Conservation (phyloP, 1,140 invertebrate species). For the Coenobita brevimanus region DNA sequence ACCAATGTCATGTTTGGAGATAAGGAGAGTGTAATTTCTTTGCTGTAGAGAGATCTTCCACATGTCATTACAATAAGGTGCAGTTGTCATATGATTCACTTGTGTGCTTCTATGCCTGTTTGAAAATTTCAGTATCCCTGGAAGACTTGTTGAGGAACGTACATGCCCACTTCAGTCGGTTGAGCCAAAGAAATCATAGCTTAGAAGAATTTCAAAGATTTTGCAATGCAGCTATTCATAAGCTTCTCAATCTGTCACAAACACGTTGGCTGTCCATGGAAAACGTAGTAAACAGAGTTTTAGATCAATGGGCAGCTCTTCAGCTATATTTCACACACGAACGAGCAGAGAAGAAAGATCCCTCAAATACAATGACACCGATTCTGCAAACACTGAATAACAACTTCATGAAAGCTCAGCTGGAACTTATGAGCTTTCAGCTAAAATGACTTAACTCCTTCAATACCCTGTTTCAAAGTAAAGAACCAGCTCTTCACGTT, state of each 20-base stretch:
- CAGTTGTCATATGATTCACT: no score
- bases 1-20: no score
- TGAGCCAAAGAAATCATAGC: constrained; percentile 11
- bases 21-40: constrained; percentile 29
- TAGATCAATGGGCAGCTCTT: no score
- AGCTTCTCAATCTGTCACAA: constrained; percentile 30
- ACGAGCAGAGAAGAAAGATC: constrained; percentile 15
- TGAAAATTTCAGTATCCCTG: constrained; percentile 21
- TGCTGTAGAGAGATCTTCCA: constrained; percentile 13
- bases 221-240: constrained; percentile 18
- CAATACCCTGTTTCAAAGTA: constrained; percentile 38
- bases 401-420: constrained; percentile 33
- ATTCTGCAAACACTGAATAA: constrained; percentile 31
- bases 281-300: neutral
- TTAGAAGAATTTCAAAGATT: constrained; percentile 29
- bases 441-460: constrained; percentile 25
- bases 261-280: constrained; percentile 31
- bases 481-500: constrained; percentile 17
- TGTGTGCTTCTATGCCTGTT: constrained; percentile 35
- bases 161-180: constrained; percentile 32
- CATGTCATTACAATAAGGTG: no score
- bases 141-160: constrained; percentile 28
- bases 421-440: constrained; percentile 44
- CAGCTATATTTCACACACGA: constrained; percentile 29
- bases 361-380: constrained; percentile 13